Conservation (phyloP, 1,140 invertebrate species). For the Hydropsyche tenuis region DNA sequence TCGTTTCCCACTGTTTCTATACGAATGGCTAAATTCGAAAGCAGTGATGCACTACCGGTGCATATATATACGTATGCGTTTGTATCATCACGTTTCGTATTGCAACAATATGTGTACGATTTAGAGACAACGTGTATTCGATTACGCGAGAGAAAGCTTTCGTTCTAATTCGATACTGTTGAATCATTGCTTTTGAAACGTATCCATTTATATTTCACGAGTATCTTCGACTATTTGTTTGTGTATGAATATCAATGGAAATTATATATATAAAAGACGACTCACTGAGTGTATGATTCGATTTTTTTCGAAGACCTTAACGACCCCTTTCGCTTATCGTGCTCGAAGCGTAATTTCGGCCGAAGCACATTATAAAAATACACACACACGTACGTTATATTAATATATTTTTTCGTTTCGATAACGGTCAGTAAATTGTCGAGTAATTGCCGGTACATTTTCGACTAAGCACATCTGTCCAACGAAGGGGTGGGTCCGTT, state of each 20-base stretch:
- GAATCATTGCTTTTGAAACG: background rate
- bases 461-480: constrained; percentile 6
- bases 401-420: background rate
- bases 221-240: no score
- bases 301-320: no score
- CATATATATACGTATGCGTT: background rate
- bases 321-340: no score
- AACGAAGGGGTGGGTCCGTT: background rate
- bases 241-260: no score
- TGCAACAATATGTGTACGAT: constrained; percentile 19
- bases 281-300: no score
- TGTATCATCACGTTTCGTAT: constrained; percentile 1
- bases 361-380: no score
- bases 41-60: background rate
- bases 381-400: background rate
- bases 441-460: constrained; percentile 24
- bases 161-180: no score
- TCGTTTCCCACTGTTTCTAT: constrained; percentile 23
- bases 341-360: no score
- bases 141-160: constrained; percentile 18
- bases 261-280: no score
- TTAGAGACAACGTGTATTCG: background rate
- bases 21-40: background rate
- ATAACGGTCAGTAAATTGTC: constrained; percentile 28
- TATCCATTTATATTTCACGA: background rate